These are phyloP conservation scores for Liopterus haemorrhoidalis DNA, from an alignment of 2,888 invertebrate genomes.

Conservation along the genomic window DNA sequence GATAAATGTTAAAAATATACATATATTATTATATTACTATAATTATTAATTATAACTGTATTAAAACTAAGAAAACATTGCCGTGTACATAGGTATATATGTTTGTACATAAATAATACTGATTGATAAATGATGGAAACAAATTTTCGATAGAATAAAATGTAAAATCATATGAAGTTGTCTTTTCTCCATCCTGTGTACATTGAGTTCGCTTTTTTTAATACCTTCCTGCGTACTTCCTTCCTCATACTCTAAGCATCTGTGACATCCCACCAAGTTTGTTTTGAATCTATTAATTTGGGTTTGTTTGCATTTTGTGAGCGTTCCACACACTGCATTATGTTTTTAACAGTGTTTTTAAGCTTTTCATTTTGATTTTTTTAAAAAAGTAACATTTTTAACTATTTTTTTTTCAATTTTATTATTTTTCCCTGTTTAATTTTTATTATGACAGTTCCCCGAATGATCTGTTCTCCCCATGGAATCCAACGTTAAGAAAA, in stretches of 20 bases:
- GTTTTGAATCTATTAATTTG: too few species aligned
- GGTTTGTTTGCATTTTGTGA: conserved; percentile 14
- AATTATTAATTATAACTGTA: conserved; percentile 30
- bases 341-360: conserved; percentile 19
- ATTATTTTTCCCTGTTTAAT: conserved; percentile 29
- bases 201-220: too few species aligned
- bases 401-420: conserved; percentile 26
- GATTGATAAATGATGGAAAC: conserved; percentile 44
- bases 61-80: conserved; percentile 26
- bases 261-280: too few species aligned
- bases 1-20: conserved; percentile 21
- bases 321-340: conserved; percentile 14
- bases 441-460: conserved; percentile 37
- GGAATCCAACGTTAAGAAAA: conserved; percentile 49
- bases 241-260: too few species aligned
- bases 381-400: too few species aligned
- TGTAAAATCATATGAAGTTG: conserved; percentile 28
- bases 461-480: conserved; percentile 38
- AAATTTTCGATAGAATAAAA: conserved; percentile 48
- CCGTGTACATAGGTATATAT: conserved; percentile 48
- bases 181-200: conserved; percentile 15
- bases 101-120: conserved; percentile 50
- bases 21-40: conserved; percentile 28
- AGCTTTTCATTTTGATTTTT: conserved; percentile 22
- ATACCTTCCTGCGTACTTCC: too few species aligned